Conservation (phyloP, 2,113 vertebrate species). For the Vimba vimba region DNA sequence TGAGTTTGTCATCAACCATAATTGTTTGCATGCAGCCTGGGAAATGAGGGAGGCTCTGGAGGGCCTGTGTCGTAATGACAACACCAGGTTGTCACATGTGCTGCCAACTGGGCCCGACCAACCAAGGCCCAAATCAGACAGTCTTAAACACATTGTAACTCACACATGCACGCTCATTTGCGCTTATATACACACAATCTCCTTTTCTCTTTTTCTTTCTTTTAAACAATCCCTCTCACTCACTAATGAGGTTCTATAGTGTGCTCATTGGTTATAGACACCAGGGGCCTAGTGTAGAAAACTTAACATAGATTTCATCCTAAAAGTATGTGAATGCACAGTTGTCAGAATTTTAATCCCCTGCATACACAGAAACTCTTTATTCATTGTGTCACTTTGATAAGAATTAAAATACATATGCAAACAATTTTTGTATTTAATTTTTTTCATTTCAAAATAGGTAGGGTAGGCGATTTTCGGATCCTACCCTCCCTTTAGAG, state of each 20-base stretch:
- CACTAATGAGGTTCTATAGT: constrained; percentile 22
- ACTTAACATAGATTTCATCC: background rate
- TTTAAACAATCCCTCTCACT: constrained; percentile 13
- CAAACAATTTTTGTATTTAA: too few relatives aligned
- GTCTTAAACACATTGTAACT: constrained; percentile 3
- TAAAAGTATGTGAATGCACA: background rate
- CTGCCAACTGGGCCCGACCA: constrained; percentile 8
- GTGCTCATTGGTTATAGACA: constrained; percentile 16
- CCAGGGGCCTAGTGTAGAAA: background rate
- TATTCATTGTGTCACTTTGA: background rate
- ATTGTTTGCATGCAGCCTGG: constrained; percentile 46
- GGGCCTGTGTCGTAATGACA: constrained; percentile 39
- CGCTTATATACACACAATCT: constrained; percentile 21
- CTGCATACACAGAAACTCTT: too few relatives aligned
- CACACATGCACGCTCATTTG: constrained; percentile 40
- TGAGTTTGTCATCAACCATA: constrained; percentile 41
- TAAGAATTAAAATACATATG: background rate
- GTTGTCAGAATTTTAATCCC: background rate
- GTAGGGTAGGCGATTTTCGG: too few relatives aligned
- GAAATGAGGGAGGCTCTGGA: constrained; percentile 32
- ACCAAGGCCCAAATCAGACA: constrained; percentile 27
- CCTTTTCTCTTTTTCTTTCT: background rate
- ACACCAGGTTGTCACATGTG: constrained; percentile 46
- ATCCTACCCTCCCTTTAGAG: too few relatives aligned
- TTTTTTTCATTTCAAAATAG: too few relatives aligned